Conservation (phyloP, 2,797 vertebrate species). For the Trachops cirrhosus region DNA sequence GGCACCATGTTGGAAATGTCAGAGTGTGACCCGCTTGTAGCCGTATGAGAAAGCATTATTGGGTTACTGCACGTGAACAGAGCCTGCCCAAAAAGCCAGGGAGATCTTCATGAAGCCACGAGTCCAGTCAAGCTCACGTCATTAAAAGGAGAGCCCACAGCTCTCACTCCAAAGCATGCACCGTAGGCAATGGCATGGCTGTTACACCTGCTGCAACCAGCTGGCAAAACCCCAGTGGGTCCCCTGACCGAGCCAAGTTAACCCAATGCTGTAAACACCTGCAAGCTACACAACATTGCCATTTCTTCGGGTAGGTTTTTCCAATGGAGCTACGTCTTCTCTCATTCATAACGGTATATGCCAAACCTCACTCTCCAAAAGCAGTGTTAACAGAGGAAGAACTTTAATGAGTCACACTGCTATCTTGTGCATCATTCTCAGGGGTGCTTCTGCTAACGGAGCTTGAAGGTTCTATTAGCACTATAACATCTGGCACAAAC, state of each 20-base stretch:
- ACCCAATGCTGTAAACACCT: not conserved
- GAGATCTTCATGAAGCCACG: not conserved
- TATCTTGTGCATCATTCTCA: not conserved
- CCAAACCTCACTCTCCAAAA: not conserved
- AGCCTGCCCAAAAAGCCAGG: not conserved
- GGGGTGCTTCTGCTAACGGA: not conserved
- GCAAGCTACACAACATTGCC: not conserved
- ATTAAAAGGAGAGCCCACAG: not conserved
- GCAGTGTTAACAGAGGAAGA: not conserved
- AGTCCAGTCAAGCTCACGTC: not conserved
- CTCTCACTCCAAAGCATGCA: not conserved
- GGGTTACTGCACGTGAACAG: not conserved
- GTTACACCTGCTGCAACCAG: slow-evolving; percentile 22
- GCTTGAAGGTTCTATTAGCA: not conserved
- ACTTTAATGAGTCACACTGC: not conserved
- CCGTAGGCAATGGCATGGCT: not conserved
- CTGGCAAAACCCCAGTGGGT: not conserved
- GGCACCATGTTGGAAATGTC: not conserved
- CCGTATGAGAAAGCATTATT: not conserved
- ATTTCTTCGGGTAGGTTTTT: not conserved
- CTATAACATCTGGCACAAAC: not conserved
- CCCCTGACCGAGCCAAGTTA: not conserved
- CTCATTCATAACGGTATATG: not conserved
- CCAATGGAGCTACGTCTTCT: not conserved
- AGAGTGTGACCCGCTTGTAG: not conserved